Evolutionary conservation across 2,113 vertebrate genomes (phyloP), one percentile per base, ranked within the genome.

Genomic region (Campylorhamphus procurvoides): DNA sequence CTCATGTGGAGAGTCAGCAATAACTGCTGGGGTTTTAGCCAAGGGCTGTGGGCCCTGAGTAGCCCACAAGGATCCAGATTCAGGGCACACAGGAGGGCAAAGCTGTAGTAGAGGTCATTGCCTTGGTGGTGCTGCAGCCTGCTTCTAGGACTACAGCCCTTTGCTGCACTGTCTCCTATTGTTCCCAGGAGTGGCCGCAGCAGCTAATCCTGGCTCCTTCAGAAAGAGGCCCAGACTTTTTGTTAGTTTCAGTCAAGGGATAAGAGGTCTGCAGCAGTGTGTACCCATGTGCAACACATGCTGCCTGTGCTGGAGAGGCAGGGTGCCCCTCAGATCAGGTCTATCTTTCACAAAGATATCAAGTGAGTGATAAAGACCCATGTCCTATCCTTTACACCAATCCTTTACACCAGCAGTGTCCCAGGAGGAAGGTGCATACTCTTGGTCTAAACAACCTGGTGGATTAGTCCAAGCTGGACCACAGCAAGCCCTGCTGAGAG

Each of bases 21-120:
- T 44, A 18, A n/a, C 15, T 55, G 13, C 8, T 35, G 39, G 6
- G 18, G 33, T 76, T 79, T 64, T 31, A 90, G 49, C 8, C 24
- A 68, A 63, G n/a, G 5, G 4, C 8, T 0, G 0, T 24, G 22
- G 39, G 23, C 15, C 50, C 35, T 64, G 33, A 64, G 56, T 29
- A 90, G 33, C 4, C 7, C 10, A 0, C 22, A 56, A 64, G 49
- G 28, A 69, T 12, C 14, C n/a, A 64, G 39, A 18, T 7, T 16
- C n/a, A 56, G 53, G 7, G 25, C 14, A 23, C 7, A 9, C 2
- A 6, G 35, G 5, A 86, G 4, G 15, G 19, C 5, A 52, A 76
- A 88, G 12, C 1, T 28, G 28, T 18, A 68, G 24, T 19, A 18
- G 37, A 88, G 12, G 3, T 7, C 42, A 50, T 42, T 11, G 1